A percentile compares a stretch with the other conserved stretches of the same genome.
Evolutionary conservation across 2,888 invertebrate genomes (phyloP).

Genomic region (Stenoptilia bipunctidactyla): DNA sequence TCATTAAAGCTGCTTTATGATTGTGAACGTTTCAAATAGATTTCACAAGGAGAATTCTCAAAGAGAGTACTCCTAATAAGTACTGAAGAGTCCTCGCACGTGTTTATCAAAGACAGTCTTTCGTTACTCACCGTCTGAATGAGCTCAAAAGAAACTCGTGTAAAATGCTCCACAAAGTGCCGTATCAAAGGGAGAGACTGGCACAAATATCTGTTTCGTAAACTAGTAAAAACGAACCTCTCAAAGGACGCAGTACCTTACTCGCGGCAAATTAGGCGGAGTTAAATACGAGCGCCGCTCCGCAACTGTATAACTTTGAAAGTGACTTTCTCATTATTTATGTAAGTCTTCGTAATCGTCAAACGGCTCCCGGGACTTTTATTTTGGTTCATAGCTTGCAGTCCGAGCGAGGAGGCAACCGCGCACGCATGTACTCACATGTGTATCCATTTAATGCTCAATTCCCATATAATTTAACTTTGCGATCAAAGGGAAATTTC

Average conservation of each 20-base stretch:
- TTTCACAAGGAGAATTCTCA: conserved; percentile 68
- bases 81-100: conserved; percentile 72
- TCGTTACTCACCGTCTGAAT: conserved; percentile 72
- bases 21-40: conserved; percentile 69
- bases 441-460: conserved; percentile 71
- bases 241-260: conserved; percentile 68
- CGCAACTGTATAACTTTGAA: conserved; percentile 60
- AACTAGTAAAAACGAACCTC: conserved; percentile 70
- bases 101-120: conserved; percentile 73
- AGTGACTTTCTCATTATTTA: conserved; percentile 65
- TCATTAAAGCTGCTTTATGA: conserved; percentile 63
- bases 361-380: conserved; percentile 41
- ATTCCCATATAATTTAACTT: conserved; percentile 73
- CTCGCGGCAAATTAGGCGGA: conserved; percentile 69
- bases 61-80: conserved; percentile 71
- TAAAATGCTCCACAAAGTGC: conserved; percentile 71
- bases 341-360: conserved; percentile 60
- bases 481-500: conserved; percentile 71
- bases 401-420: conserved; percentile 20
- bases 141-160: conserved; percentile 72
- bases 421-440: conserved; percentile 32
- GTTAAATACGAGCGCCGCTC: conserved; percentile 65
- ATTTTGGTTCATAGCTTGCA: conserved; percentile 36
- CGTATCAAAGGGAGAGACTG: conserved; percentile 69
- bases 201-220: conserved; percentile 72